These are phyloP conservation scores for Poeciliopsis infans DNA, from an alignment of 2,797 vertebrate species.

Conservation along the genomic window DNA sequence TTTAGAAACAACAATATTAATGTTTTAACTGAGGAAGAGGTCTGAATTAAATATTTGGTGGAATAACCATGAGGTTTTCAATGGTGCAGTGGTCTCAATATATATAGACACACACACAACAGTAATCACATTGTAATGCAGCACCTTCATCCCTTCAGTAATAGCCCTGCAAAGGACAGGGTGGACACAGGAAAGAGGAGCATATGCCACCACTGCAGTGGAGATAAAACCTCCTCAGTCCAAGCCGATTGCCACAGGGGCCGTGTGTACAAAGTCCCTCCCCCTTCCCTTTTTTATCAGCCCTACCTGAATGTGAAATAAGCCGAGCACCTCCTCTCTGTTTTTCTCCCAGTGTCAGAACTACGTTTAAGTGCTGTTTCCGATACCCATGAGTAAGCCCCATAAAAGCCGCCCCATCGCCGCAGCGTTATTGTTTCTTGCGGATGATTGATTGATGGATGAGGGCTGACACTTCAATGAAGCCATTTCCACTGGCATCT, in stretches of 20 bases:
- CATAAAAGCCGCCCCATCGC: conserved; percentile 94
- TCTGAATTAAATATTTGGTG: too few relatives aligned
- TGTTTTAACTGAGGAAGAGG: too few relatives aligned
- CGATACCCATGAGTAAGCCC: conserved; percentile 98
- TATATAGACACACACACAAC: too few relatives aligned
- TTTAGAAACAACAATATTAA: too few relatives aligned
- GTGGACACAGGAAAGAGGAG: conserved; percentile 14
- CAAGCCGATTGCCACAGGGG: conserved; percentile 36
- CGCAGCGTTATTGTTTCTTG: conserved; percentile 96
- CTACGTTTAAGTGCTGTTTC: conserved; percentile 96
- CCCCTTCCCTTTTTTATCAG: conserved; percentile 66
- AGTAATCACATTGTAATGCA: conserved; percentile 1
- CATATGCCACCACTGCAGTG: conserved; percentile 23
- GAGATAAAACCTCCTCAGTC: conserved; percentile 42
- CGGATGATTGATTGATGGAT: conserved; percentile 99
- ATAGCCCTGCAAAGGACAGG: conserved; percentile 2
- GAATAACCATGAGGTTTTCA: too few relatives aligned
- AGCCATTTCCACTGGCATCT: conserved; percentile 99
- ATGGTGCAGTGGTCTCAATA: too few relatives aligned
- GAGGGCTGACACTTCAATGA: conserved; percentile 99
- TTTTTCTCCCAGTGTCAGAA: conserved; percentile 89
- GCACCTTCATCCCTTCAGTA: background rate
- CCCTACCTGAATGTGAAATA: conserved; percentile 77
- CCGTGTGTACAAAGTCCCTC: conserved; percentile 60
- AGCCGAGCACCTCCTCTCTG: conserved; percentile 70